These are phyloP conservation scores for Oryzias sinensis DNA, from an alignment of 2,797 vertebrate genomes.

Conservation along the genomic window DNA sequence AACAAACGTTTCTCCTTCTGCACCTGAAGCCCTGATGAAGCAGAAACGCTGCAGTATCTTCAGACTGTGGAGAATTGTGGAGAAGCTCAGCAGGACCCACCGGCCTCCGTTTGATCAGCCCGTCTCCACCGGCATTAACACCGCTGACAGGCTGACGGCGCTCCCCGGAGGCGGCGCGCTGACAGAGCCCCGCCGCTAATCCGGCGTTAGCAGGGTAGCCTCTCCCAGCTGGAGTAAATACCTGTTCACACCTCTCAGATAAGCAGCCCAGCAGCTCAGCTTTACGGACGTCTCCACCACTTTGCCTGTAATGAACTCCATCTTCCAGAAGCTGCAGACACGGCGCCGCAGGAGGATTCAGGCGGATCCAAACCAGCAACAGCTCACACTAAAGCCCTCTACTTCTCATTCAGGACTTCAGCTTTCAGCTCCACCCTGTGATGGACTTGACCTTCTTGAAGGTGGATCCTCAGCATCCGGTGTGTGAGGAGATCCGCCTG, in stretches of 20 bases:
- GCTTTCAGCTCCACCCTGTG: no score
- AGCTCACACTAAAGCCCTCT: no score
- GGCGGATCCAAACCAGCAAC: no score
- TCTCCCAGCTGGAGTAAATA: constrained; percentile 70
- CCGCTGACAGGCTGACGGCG: constrained; percentile 2
- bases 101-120: constrained; percentile 19
- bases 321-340: constrained; percentile 32
- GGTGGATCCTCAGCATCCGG: no score
- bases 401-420: no score
- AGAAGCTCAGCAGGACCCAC: constrained; percentile 1
- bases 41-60: no score
- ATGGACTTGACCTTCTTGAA: no score
- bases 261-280: constrained; percentile 49
- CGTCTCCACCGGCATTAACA: constrained; percentile 3
- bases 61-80: neutral
- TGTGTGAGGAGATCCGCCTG: no score
- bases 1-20: no score
- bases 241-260: constrained; percentile 62
- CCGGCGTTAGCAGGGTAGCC: constrained; percentile 62
- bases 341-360: neutral
- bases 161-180: constrained; percentile 9
- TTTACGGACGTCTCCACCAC: constrained; percentile 55
- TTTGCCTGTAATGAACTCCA: constrained; percentile 65
- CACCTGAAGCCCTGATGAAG: no score
- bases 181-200: constrained; percentile 69